phyloP scores from a whole-genome alignment of 2,797 vertebrate genomes.

The Myotis findleyi region DNA sequence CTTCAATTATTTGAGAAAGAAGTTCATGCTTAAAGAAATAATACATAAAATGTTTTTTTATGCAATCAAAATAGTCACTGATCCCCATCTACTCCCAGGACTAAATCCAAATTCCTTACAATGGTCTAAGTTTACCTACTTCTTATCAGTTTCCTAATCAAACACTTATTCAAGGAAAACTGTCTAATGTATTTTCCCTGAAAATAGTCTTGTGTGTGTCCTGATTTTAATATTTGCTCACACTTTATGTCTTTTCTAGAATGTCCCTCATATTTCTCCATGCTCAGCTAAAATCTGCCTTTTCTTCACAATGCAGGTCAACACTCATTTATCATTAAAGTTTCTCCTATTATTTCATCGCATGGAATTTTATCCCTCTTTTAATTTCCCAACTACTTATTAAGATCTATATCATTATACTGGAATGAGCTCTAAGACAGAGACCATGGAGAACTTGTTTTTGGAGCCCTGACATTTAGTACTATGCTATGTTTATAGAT shows the following conservation, averaged over 20 bases:
- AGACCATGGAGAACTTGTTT: background rate
- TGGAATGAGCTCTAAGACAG: background rate
- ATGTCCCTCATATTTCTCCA: background rate
- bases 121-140: background rate
- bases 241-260: background rate
- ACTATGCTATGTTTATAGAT: background rate
- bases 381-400: background rate
- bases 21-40: background rate
- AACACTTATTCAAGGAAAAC: constrained; percentile 5
- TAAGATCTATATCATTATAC: background rate
- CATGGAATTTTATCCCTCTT: background rate
- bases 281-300: background rate
- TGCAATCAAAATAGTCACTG: background rate
- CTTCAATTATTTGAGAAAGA: constrained; percentile 48
- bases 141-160: background rate
- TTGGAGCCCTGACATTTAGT: background rate
- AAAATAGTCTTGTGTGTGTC: background rate
- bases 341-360: background rate
- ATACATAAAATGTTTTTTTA: constrained; percentile 14
- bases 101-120: background rate
- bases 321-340: constrained; percentile 8
- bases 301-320: background rate
- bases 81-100: background rate
- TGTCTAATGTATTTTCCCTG: background rate
- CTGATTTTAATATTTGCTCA: background rate